Conservation (phyloP, 2,888 invertebrate genomes). For the Lydus trimaculatus region DNA sequence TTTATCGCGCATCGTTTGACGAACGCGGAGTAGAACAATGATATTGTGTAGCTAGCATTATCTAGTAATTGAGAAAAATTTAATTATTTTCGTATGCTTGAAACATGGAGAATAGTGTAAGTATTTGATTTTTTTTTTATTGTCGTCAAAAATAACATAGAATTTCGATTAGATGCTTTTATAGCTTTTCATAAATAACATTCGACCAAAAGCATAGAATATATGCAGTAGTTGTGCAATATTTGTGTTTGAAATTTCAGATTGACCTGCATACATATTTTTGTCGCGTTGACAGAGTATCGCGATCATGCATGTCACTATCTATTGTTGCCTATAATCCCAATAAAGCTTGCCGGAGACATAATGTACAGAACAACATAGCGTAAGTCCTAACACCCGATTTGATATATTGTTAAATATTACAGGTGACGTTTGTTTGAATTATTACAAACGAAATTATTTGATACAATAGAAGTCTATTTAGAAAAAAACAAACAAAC, state of each 20-base stretch:
- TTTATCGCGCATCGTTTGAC: too few relatives aligned
- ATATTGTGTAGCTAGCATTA: not conserved
- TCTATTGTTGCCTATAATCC: conserved; percentile 35
- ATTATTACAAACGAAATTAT: conserved; percentile 28
- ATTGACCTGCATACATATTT: conserved; percentile 27
- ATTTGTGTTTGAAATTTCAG: conserved; percentile 2
- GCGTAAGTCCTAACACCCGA: conserved; percentile 26
- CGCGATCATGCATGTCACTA: conserved; percentile 28
- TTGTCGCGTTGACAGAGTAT: conserved; percentile 28
- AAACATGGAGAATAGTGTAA: too few relatives aligned
- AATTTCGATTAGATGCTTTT: not conserved
- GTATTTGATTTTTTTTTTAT: not conserved
- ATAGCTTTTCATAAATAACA: not conserved
- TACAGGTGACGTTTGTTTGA: conserved; percentile 29
- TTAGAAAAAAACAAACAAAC: not conserved
- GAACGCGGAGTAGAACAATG: too few relatives aligned
- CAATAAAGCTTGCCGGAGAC: conserved; percentile 33
- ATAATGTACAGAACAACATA: conserved; percentile 28
- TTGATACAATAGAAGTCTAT: conserved; percentile 10
- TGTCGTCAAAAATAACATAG: not conserved
- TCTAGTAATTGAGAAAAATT: too few relatives aligned
- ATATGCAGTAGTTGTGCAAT: not conserved
- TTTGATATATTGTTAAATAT: conserved; percentile 34
- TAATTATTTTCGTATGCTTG: too few relatives aligned
- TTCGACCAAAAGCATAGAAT: not conserved